Evolutionary conservation across 1,140 invertebrate genomes (phyloP).

Genomic region (Chlorops oryzae): DNA sequence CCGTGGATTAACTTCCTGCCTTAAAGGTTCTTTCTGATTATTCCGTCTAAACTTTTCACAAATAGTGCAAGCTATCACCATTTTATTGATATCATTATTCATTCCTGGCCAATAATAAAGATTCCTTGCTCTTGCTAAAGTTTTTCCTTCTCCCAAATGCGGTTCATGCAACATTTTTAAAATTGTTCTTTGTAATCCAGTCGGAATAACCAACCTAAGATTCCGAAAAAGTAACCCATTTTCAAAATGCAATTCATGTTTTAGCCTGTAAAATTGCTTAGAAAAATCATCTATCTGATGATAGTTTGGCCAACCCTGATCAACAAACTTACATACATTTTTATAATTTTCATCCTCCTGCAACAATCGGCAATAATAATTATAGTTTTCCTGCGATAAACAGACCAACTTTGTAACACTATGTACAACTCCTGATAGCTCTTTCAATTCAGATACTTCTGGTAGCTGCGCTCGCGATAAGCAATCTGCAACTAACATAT

Average conservation of each 20-base stretch:
- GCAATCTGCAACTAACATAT: conserved; percentile 16
- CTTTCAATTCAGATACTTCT: conserved; percentile 5
- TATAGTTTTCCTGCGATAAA: conserved; percentile 5
- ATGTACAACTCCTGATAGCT: conserved; percentile 16
- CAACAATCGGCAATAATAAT: background rate
- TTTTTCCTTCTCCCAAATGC: conserved; percentile 13
- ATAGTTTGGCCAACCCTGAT: conserved; percentile 1
- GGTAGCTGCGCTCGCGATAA: conserved; percentile 14
- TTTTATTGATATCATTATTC: conserved; percentile 3
- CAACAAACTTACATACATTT: conserved; percentile 3
- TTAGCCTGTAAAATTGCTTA: background rate
- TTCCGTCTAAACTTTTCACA: conserved; percentile 17
- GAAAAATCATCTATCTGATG: background rate
- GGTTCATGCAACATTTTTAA: conserved; percentile 3
- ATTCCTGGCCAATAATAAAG: conserved; percentile 14
- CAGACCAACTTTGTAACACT: conserved; percentile 1
- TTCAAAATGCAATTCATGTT: conserved; percentile 9
- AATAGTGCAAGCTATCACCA: conserved; percentile 5
- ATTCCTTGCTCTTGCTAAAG: conserved; percentile 6
- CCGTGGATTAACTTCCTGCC: background rate
- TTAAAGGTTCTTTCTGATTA: conserved; percentile 12
- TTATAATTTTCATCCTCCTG: background rate
- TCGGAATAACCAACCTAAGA: conserved; percentile 9
- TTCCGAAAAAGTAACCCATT: conserved; percentile 12
- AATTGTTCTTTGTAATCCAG: conserved; percentile 1